These are phyloP conservation scores for Masnerella sp. DNA, from an alignment of 2,888 invertebrate species.

Conservation along the genomic window DNA sequence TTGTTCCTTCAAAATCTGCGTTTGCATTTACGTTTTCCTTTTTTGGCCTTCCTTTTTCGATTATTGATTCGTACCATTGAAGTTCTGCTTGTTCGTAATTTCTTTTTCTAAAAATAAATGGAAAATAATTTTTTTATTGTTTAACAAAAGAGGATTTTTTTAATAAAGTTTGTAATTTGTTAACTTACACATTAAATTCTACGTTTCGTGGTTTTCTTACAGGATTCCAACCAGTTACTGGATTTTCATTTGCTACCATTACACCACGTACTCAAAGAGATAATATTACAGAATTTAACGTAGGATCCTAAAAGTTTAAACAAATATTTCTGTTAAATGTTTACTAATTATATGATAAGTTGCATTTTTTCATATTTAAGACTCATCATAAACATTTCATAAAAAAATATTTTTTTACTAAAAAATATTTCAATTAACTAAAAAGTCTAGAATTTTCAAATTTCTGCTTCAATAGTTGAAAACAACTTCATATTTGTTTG, in stretches of 20 bases:
- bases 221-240: conserved; percentile 86
- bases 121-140: conserved; percentile 7
- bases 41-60: conserved; percentile 62
- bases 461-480: no score
- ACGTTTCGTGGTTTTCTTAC: conserved; percentile 78
- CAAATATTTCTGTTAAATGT: not conserved
- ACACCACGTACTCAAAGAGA: conserved; percentile 81
- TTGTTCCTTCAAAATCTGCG: conserved; percentile 61
- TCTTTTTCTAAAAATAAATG: conserved; percentile 65
- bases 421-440: no score
- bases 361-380: no score
- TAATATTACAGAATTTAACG: conserved; percentile 69
- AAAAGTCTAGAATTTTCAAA: no score
- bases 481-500: not conserved
- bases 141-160: no score
- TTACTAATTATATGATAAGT: no score
- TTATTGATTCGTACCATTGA: conserved; percentile 70
- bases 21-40: conserved; percentile 54
- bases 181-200: conserved; percentile 65
- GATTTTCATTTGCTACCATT: conserved; percentile 85
- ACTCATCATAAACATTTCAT: no score
- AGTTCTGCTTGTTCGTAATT: conserved; percentile 70
- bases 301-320: conserved; percentile 66
- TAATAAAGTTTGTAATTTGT: no score
- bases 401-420: not conserved